A percentile compares a stretch with the other conserved stretches of the same genome.
These are phyloP conservation scores for Drosophila sulfurigaster DNA, from an alignment of 1,140 invertebrate species.

Conservation along the genomic window DNA sequence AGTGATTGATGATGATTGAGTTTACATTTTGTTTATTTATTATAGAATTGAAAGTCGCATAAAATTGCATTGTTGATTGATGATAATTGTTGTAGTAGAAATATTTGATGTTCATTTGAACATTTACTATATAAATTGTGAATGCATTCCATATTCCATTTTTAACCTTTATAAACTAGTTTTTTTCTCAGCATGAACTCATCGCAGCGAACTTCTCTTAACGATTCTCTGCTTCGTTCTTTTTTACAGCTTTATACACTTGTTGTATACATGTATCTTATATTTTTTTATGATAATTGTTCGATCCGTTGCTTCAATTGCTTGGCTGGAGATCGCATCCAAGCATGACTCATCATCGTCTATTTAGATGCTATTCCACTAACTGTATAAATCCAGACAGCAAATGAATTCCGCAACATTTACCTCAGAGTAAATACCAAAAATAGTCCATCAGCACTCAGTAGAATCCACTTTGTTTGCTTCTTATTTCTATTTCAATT, in stretches of 20 bases:
- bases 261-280: background rate
- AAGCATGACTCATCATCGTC: conserved; percentile 42
- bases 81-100: background rate
- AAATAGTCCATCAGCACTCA: conserved; percentile 3
- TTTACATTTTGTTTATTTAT: background rate
- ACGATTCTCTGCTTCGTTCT: background rate
- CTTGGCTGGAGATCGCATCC: conserved; percentile 34
- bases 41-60: background rate
- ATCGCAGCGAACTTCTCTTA: background rate
- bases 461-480: background rate
- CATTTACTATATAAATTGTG: background rate
- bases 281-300: conserved; percentile 5
- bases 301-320: conserved; percentile 8
- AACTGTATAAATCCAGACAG: conserved; percentile 41
- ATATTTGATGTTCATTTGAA: too few relatives aligned
- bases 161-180: background rate
- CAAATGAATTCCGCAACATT: conserved; percentile 51
- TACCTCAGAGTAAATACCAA: conserved; percentile 1
- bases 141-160: background rate
- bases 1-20: too few relatives aligned
- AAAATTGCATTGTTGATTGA: background rate
- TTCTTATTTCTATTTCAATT: conserved; percentile 24
- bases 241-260: conserved; percentile 4
- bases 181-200: conserved; percentile 7
- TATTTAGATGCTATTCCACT: conserved; percentile 22